These are phyloP conservation scores for Mythimna pallens DNA, from an alignment of 2,888 invertebrate species.

Conservation along the genomic window DNA sequence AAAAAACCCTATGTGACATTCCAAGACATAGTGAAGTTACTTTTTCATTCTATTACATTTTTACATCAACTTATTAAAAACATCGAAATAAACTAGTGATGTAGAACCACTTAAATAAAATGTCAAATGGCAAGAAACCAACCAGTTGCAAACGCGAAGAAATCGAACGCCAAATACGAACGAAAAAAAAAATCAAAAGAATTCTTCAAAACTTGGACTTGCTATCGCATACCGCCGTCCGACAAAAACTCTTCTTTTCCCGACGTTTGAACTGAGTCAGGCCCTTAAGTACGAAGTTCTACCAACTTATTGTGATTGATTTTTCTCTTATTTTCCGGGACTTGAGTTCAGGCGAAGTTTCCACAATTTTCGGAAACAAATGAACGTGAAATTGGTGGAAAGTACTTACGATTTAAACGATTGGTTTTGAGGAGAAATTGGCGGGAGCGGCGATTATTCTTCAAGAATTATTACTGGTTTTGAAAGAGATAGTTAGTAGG, in stretches of 20 bases:
- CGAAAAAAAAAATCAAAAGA: neutral
- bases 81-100: neutral
- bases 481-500: slow-evolving; percentile 8
- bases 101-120: neutral
- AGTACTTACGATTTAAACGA: slow-evolving; percentile 52
- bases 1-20: too few relatives aligned
- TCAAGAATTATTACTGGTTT: slow-evolving; percentile 27
- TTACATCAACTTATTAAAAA: neutral
- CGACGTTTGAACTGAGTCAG: slow-evolving; percentile 61
- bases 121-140: neutral
- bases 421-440: slow-evolving; percentile 19
- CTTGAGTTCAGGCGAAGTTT: slow-evolving; percentile 47
- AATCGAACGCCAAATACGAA: slow-evolving; percentile 13
- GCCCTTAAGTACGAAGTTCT: slow-evolving; percentile 67
- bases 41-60: too few relatives aligned
- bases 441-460: slow-evolving; percentile 24
- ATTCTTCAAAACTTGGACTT: slow-evolving; percentile 23
- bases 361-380: slow-evolving; percentile 54
- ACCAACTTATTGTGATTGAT: slow-evolving; percentile 68
- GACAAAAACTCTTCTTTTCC: slow-evolving; percentile 59
- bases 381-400: slow-evolving; percentile 60
- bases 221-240: slow-evolving; percentile 44
- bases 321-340: slow-evolving; percentile 62
- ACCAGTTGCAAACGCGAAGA: neutral
- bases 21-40: too few relatives aligned